Conservation (phyloP, 2,113 vertebrate genomes). For the Chaetura pelagica region DNA sequence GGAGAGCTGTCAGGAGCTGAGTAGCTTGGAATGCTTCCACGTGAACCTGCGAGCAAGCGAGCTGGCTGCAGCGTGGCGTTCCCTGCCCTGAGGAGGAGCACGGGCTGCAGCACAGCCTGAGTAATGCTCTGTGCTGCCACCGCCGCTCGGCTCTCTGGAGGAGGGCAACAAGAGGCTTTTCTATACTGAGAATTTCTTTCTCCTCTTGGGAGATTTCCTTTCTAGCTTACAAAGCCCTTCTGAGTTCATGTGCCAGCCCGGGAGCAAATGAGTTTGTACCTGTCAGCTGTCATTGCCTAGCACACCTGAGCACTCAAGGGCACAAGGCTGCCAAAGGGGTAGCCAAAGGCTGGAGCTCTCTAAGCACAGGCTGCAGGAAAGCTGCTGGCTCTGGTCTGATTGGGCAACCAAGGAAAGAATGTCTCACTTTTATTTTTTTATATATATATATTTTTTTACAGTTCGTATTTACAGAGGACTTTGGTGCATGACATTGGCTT, state of each 20-base stretch:
- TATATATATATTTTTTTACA: too few species aligned
- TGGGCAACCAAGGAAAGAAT: not conserved
- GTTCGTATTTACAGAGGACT: not conserved
- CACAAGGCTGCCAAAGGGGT: not conserved
- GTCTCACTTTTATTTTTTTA: too few species aligned
- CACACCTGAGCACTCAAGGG: not conserved
- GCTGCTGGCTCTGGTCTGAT: not conserved
- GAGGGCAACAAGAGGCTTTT: not conserved
- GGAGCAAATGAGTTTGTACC: not conserved
- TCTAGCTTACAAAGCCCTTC: not conserved
- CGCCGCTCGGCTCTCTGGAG: not conserved
- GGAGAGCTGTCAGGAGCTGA: conserved; percentile 65
- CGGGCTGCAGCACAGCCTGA: not conserved
- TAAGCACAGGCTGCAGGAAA: not conserved
- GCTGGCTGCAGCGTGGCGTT: conserved; percentile 23
- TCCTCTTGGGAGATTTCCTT: not conserved
- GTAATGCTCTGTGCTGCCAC: not conserved
- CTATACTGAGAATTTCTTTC: not conserved
- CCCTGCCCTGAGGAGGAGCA: not conserved
- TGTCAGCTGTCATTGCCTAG: not conserved
- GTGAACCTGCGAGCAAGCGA: not conserved
- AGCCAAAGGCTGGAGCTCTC: not conserved
- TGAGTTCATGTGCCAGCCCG: not conserved
- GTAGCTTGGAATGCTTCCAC: conserved; percentile 56
- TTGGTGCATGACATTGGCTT: not conserved